Evolutionary conservation across 2,797 vertebrate genomes (phyloP).

Genomic region (Platyrinchus mystaceus): DNA sequence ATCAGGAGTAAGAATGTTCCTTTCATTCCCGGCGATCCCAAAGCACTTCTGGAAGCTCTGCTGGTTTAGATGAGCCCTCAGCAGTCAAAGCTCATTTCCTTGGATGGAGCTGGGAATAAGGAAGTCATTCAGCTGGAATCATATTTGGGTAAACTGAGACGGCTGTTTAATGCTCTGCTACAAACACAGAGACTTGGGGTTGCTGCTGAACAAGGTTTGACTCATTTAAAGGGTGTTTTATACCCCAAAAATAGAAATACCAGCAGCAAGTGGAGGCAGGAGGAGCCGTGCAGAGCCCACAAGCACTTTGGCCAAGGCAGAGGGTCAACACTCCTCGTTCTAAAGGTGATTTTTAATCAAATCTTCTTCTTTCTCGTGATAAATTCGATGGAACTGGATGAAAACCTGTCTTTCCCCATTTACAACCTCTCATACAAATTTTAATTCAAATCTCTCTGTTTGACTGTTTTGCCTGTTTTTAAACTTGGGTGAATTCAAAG

Average conservation of each 20-base stretch:
- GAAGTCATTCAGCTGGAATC: not conserved
- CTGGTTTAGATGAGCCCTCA: not conserved
- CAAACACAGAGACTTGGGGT: not conserved
- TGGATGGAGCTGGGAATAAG: not conserved
- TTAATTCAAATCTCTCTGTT: not conserved
- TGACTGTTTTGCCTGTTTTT: not conserved
- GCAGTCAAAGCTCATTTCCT: conserved; percentile 21
- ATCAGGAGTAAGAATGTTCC: not conserved
- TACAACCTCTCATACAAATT: not conserved
- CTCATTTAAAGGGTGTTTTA: not conserved
- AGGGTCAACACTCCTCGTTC: not conserved
- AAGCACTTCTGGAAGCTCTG: not conserved
- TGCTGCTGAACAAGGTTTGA: not conserved
- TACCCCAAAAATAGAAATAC: not conserved
- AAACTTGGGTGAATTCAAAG: not conserved
- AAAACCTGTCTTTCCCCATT: not conserved
- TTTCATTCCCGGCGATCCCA: not conserved
- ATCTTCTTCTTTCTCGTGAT: not conserved
- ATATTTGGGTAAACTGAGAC: not conserved
- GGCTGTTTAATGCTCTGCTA: not conserved
- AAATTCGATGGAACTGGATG: not conserved
- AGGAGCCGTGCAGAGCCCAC: no score
- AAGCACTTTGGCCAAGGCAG: not conserved
- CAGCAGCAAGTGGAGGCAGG: not conserved
- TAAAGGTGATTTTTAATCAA: not conserved